Evolutionary conservation across 2,888 invertebrate species (phyloP).

Genomic region (Patella caerulea): DNA sequence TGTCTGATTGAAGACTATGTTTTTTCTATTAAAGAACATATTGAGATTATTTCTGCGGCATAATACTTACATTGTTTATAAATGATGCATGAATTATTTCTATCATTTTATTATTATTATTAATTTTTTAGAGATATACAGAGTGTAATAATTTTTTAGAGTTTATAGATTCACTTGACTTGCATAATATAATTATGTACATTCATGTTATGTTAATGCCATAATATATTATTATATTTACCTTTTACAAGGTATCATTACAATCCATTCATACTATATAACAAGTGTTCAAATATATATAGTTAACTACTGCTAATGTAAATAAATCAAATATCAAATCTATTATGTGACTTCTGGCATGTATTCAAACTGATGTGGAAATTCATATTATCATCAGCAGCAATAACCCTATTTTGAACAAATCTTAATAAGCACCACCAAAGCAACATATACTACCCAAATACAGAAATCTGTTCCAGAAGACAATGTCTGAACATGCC

Average conservation of each 20-base stretch:
- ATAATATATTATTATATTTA: background rate
- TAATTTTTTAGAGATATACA: background rate
- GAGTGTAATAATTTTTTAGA: background rate
- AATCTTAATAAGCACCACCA: too few species aligned
- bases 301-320: slow-evolving; percentile 10
- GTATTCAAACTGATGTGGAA: too few species aligned
- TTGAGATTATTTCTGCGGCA: background rate
- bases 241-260: too few species aligned
- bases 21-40: too few species aligned
- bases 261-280: too few species aligned
- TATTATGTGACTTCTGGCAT: too few species aligned
- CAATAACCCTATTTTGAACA: too few species aligned
- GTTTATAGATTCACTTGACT: background rate
- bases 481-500: too few species aligned
- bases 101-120: background rate
- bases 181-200: slow-evolving; percentile 10
- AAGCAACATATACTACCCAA: too few species aligned
- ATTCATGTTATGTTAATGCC: background rate
- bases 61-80: background rate
- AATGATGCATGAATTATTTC: slow-evolving; percentile 4
- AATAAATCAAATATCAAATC: background rate
- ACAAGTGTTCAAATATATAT: background rate
- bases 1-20: too few species aligned
- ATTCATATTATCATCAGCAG: too few species aligned
- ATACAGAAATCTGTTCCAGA: too few species aligned